Evolutionary conservation across 2,888 invertebrate genomes (phyloP), one percentile per base, ranked within the genome.

Genomic region (Keiferia lycopersicella): DNA sequence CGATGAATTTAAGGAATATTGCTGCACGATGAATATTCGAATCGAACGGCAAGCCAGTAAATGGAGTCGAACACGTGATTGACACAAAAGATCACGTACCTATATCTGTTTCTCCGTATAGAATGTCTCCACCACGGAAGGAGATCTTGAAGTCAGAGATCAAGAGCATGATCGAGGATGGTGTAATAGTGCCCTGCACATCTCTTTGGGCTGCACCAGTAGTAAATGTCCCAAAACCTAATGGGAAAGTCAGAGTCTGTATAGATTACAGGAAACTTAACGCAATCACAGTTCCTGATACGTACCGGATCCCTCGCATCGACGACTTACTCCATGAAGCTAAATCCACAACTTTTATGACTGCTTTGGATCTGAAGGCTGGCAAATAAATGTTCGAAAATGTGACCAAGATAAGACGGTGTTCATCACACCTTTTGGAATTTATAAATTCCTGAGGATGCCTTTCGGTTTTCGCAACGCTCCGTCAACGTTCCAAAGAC

Each of bases 341-440:
- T 0, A 72, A 78, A 78, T 6, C 78, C 80, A 66, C 76, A 78
- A 62, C 71, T 6, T 74, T 64, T 63, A 74, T 78, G 71, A 66
- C 76, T 8, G 78, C 77, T 1, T 63, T 85, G 2, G 82, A 84
- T 62, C 77, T 4, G 81, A 82, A 0, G 84, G 82, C 65, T 80
- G 73, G 71, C 76, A 76, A 48, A 66, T 77, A 1, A 71, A 65
- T 16, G 63, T 76, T 0, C 66, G 62, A 1, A 71, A 75, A 14
- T 66, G 69, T 56, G 77, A 83, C 61, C 70, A 66, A 61, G 65
- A 69, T 0, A 80, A 81, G n/a, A n/a, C n/a, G n/a, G n/a, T n/a
- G n/a, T n/a, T n/a, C n/a, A n/a, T n/a, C n/a, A n/a, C n/a, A n/a
- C 78, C 78, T 2, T 78, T 79, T 62, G 80, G 81, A 2, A 70